Percentiles rank a stretch among this genome's conserved stretches.
Conservation (phyloP, 2,113 vertebrate genomes). For the Climacteris rufus region DNA sequence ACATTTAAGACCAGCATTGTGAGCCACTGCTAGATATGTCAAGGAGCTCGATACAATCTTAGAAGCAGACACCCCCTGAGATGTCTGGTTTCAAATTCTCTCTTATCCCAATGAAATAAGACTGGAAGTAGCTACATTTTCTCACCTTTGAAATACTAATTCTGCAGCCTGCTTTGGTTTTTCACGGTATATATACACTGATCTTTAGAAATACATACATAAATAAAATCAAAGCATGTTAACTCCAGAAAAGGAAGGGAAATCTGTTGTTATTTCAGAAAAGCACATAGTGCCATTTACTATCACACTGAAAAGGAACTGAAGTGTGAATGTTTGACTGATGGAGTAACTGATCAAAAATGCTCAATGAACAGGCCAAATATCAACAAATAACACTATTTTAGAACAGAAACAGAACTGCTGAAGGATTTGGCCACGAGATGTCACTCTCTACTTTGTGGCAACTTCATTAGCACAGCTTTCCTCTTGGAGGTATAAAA, state of each 20-base stretch:
- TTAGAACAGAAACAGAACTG: background rate
- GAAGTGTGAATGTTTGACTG: background rate
- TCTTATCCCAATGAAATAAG: background rate
- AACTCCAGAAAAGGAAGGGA: background rate
- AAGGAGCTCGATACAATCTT: background rate
- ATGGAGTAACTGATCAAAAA: background rate
- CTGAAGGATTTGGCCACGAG: background rate
- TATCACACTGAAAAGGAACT: background rate
- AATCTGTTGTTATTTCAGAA: background rate
- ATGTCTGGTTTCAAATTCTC: background rate
- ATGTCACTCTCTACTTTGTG: slow-evolving; percentile 19
- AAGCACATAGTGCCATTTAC: background rate
- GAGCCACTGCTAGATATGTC: background rate
- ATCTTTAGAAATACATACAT: background rate
- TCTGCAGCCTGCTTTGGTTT: background rate
- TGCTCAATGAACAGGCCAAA: background rate
- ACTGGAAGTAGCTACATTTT: background rate
- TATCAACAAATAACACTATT: background rate
- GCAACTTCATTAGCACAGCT: background rate
- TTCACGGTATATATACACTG: background rate
- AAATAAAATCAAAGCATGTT: background rate
- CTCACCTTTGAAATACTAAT: background rate
- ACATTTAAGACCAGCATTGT: background rate
- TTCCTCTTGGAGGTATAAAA: background rate
- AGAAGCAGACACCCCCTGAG: accelerated